These are phyloP conservation scores for Clarias platycephalus DNA, from an alignment of 2,797 vertebrate species.

Conservation along the genomic window DNA sequence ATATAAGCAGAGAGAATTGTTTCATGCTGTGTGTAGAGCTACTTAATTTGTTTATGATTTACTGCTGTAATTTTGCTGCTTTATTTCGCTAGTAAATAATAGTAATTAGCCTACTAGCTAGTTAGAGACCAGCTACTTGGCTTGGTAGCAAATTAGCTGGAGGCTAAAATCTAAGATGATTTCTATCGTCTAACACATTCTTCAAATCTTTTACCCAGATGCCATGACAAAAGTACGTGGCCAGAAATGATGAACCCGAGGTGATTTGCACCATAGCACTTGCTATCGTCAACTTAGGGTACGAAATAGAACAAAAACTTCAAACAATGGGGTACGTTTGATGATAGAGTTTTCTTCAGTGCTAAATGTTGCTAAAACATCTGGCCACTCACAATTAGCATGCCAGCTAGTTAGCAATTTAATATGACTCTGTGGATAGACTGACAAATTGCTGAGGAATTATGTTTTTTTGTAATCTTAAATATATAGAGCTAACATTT, in stretches of 20 bases:
- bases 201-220: not conserved
- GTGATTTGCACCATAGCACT: not conserved
- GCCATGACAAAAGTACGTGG: not conserved
- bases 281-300: not conserved
- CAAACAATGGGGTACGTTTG: not conserved
- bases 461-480: not conserved
- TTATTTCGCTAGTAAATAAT: not conserved
- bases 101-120: not conserved
- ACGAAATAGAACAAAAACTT: not conserved
- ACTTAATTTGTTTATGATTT: constrained; percentile 8
- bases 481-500: not conserved
- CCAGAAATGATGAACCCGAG: not conserved
- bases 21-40: not conserved
- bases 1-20: not conserved
- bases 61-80: not conserved
- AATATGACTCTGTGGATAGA: not conserved
- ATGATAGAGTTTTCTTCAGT: not conserved
- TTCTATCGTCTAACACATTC: not conserved
- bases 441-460: not conserved
- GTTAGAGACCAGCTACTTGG: not conserved
- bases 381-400: not conserved
- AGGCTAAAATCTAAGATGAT: not conserved
- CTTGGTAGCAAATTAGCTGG: not conserved
- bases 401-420: not conserved
- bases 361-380: not conserved